Evolutionary conservation across 1,140 invertebrate species (phyloP), one percentile per base, ranked within the genome.

Genomic region (Daktulosphaira vitifoliae): DNA sequence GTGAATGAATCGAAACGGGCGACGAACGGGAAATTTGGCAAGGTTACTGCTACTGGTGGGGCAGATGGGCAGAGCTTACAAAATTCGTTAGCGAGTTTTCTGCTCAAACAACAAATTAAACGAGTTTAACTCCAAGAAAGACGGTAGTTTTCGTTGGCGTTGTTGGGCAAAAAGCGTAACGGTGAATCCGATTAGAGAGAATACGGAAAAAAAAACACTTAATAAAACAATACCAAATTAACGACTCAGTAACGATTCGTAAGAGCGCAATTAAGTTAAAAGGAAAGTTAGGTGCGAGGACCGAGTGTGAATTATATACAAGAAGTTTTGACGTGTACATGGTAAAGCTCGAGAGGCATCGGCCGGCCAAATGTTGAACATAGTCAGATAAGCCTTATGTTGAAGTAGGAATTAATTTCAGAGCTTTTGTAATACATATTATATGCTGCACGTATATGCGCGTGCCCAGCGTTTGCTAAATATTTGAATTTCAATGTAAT

Each of bases 401-500:
- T 48, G 56, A 62, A 62, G 56, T 62, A 46, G 13, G 20, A 62
- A 62, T 46, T 62, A 33, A 62, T 46, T 62, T 33, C 56, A 22
- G n/a, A n/a, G n/a, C n/a, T n/a, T n/a, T n/a, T n/a, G n/a, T n/a
- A n/a, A n/a, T n/a, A n/a, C n/a, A n/a, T n/a, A n/a, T n/a, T n/a
- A n/a, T n/a, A n/a, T 33, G 29, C 5, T 33, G 29, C 29, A 33
- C n/a, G 29, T 29, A n/a, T 51, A 49, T 18, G 26, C 16, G 25
- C 42, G 6, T 26, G 25, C n/a, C n/a, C 11, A 44, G 39, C 11
- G 56, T 48, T 62, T 62, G 44, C 25, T 59, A 44, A 62, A 62
- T 42, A 62, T 62, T 62, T 62, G 56, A 62, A 62, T 62, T 62
- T 62, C 56, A 48, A 62, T 62, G n/a, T n/a, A n/a, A n/a, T n/a